Evolutionary conservation across 2,888 invertebrate species (phyloP).

Genomic region (Stenoptilia bipunctidactyla): DNA sequence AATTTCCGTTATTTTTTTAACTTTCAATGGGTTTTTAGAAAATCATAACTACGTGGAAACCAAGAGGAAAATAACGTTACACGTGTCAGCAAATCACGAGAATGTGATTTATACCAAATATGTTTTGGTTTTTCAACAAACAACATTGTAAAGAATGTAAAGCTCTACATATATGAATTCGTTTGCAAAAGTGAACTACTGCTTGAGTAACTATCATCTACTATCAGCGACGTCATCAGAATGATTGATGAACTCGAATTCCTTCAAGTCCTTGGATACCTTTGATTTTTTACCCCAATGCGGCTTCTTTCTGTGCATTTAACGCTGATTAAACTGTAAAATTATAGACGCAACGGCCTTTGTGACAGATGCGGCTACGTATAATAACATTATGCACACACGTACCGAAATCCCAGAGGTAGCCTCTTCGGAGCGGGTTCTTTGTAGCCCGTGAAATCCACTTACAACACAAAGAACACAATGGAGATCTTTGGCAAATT

Average conservation of each 20-base stretch:
- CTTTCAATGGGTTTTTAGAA: no score
- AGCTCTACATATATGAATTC: no score
- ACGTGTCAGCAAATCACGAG: no score
- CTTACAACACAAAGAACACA: conserved; percentile 59
- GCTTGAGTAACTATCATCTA: no score
- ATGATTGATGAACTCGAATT: conserved; percentile 59
- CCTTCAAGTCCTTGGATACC: conserved; percentile 35
- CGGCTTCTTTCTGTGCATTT: conserved; percentile 43
- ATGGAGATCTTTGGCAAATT: conserved; percentile 64
- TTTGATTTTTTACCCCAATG: conserved; percentile 18
- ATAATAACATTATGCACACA: conserved; percentile 66
- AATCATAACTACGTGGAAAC: no score
- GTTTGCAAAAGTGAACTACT: no score
- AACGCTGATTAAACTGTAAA: conserved; percentile 73
- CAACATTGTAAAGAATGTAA: no score
- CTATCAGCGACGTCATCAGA: conserved; percentile 32
- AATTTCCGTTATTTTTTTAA: no score
- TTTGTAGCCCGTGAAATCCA: conserved; percentile 57
- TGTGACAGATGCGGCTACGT: conserved; percentile 65
- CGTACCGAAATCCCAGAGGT: conserved; percentile 35
- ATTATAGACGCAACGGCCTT: conserved; percentile 60
- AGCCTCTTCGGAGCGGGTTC: conserved; percentile 50
- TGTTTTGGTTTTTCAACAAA: no score
- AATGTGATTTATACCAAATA: no score
- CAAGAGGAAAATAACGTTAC: no score